Evolutionary conservation across 1,140 invertebrate genomes (phyloP), one percentile per base, ranked within the genome.

Genomic region (Pogonus chalceus): DNA sequence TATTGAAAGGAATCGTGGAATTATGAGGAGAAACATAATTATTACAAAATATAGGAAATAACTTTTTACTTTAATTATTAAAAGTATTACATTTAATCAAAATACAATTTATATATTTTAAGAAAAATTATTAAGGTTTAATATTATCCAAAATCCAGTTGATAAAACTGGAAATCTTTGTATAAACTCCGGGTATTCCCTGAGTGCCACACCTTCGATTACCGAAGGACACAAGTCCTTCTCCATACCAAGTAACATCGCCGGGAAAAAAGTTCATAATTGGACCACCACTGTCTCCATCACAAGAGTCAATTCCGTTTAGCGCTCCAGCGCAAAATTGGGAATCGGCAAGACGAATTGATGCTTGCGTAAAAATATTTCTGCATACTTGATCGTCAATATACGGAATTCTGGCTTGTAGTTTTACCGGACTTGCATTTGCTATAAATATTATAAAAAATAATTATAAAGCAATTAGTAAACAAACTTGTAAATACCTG

Each of bases 151-250:
- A 31, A 35, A 72, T 72, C 78, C 78, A 79, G 35, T 68, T 58
- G 0, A 72, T 55, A 55, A 73, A 78, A 21, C 65, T 61, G 12
- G 67, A 52, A 4, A 79, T 73, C 20, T 69, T 64, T 1, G 77
- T 78, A 56, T 79, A 79, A 2, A 80, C 75, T 4, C 79, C 80
- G 1, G 81, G 79, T 56, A 69, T 71, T 10, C 74, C 73, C 37
- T 70, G 65, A 50, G 63, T 60, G 2, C 78, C 81, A 61, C 81
- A 83, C n/a, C n/a, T n/a, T 0, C 69, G 71, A n/a, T 71, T 69
- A 1, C 84, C 84, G 66, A 79, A 80, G 16, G 78, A 79, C 0
- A 80, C 78, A 23, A 81, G 61, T 2, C 79, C 79, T 21, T 74
- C 67, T 49, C 70, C 59, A 24, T 69, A 70, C 69, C 70, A 78